Percentiles rank a stretch among this genome's conserved stretches.
These are phyloP conservation scores for Arctopsyche grandis DNA, from an alignment of 1,140 invertebrate genomes.

Conservation along the genomic window DNA sequence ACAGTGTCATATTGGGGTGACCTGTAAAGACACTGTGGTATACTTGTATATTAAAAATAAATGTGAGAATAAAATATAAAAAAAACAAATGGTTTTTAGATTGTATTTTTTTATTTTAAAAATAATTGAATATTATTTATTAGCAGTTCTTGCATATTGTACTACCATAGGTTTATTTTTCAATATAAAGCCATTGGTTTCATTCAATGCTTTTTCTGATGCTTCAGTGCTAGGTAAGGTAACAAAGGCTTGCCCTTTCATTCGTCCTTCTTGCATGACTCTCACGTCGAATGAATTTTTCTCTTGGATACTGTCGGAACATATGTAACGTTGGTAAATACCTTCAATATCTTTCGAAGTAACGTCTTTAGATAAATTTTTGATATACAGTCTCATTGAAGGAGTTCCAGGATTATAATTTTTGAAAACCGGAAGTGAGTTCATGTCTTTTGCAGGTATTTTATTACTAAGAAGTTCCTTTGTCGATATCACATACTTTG, in stretches of 20 bases:
- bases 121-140: conserved; percentile 58
- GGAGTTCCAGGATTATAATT: conserved; percentile 86
- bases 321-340: conserved; percentile 79
- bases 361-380: conserved; percentile 89
- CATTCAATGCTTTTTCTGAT: conserved; percentile 79
- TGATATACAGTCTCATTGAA: conserved; percentile 88
- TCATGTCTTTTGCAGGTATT: conserved; percentile 79
- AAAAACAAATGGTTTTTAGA: too few relatives aligned
- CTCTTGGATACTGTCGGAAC: conserved; percentile 60
- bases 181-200: conserved; percentile 90
- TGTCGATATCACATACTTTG: conserved; percentile 68
- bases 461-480: conserved; percentile 76
- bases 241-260: conserved; percentile 96
- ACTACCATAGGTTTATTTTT: conserved; percentile 92
- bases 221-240: conserved; percentile 76
- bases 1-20: too few relatives aligned
- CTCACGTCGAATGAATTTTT: conserved; percentile 80
- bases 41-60: too few relatives aligned
- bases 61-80: too few relatives aligned
- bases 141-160: conserved; percentile 80
- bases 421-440: conserved; percentile 83
- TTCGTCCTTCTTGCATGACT: conserved; percentile 93
- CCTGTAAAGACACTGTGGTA: too few relatives aligned
- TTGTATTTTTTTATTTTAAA: not conserved
- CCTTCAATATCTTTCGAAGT: conserved; percentile 78